Evolutionary conservation across 2,113 vertebrate genomes (phyloP).

Genomic region (Microcebus jonahi): DNA sequence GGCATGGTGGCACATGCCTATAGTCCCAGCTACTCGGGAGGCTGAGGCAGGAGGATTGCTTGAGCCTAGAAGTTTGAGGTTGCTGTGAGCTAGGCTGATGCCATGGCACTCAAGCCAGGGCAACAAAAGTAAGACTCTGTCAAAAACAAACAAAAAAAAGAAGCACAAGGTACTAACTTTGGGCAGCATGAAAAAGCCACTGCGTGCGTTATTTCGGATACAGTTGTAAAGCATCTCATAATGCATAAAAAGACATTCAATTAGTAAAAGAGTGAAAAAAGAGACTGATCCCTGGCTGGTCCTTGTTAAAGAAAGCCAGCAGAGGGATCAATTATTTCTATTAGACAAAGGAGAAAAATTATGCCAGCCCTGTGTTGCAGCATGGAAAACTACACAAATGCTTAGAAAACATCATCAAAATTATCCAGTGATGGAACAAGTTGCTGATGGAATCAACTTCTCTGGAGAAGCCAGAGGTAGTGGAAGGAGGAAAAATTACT

Average conservation of each 20-base stretch:
- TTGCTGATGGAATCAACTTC: background rate
- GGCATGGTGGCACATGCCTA: no score
- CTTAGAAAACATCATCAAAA: constrained; percentile 18
- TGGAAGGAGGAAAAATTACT: background rate
- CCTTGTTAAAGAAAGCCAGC: constrained; percentile 39
- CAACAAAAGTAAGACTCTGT: no score
- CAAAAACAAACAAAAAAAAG: no score
- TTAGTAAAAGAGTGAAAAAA: background rate
- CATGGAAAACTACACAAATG: constrained; percentile 22
- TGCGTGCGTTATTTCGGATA: background rate
- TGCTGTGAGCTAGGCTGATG: no score
- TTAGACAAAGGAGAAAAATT: background rate
- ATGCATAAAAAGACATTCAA: background rate
- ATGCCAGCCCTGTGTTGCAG: background rate
- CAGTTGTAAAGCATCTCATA: background rate
- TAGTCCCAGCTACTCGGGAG: no score
- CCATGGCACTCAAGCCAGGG: no score
- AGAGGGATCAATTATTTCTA: constrained; percentile 57
- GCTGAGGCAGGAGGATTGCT: no score
- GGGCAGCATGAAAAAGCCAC: background rate
- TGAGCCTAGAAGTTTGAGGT: no score
- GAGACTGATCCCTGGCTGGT: background rate
- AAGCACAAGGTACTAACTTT: background rate
- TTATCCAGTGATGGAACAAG: background rate
- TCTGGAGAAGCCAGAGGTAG: background rate